Base-by-base conservation (phyloP, 2,113 vertebrate species). In the Pelusios castaneus region DNA sequence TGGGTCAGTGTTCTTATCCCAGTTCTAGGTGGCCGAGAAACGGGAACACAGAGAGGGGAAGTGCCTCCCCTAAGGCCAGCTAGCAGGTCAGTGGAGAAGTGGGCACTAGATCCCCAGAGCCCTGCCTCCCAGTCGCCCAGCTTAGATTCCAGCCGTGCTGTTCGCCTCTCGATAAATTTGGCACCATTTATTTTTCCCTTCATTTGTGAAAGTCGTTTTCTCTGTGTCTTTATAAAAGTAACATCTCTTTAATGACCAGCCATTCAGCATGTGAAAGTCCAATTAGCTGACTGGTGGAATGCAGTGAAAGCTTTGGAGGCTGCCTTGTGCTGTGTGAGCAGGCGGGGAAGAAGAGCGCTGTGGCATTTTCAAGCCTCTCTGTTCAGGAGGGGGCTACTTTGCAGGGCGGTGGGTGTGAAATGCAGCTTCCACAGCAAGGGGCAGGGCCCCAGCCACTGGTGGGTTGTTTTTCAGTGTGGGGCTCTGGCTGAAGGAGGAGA, bases 201-300 rank as follows among this genome's bases (percentile, higher is more conserved):
- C 54, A 63, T 91, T 90, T 88, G 83, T 78, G 84, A 87, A 56
- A 60, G 83, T 25, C 63, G 19, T 41, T 84, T 52, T 31, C 79
- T 84, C 70, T 51, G 10, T 70, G 47, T 93, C 88, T 90, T 90
- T 81, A 43, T 88, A 84, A 80, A 90, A 90, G 88, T 80, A 76
- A 84, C 38, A 87, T 88, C 76, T 56, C 85, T 77, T 88, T 80
- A 76, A 80, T 63, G 88, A 60, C 80, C 81, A 80, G 79, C 80
- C 81, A 82, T 60, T 92, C 87, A 85, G 79, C 75, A 80, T 34
- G 87, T 84, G 31, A 24, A 52, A 82, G 55, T 47, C 82, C 67
- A 78, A 60, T 91, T 91, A 82, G 70, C 56, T 84, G 78, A 70
- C 76, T 56, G 56, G 82, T 85, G 56, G 52, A 82, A 82, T 43